Evolutionary conservation across 2,113 vertebrate species (phyloP).

Genomic region (Gopherus flavomarginatus): DNA sequence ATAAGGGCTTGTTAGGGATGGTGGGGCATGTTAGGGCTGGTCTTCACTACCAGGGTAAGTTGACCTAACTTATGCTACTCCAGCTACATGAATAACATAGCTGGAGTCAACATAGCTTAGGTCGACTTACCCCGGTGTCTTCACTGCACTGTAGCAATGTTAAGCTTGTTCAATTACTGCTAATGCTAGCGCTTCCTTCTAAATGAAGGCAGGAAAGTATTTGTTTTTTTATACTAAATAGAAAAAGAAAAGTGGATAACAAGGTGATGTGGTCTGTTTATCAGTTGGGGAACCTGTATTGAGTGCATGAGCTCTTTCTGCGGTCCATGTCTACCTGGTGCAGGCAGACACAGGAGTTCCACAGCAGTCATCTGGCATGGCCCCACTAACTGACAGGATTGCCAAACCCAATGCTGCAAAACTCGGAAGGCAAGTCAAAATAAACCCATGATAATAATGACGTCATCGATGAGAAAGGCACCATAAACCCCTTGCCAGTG

Average conservation of each 20-base stretch:
- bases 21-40: too few species aligned
- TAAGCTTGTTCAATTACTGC: neutral
- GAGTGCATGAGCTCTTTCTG: neutral
- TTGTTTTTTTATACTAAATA: neutral
- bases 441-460: neutral
- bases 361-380: neutral
- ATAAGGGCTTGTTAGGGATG: too few species aligned
- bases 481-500: neutral
- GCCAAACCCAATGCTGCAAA: neutral
- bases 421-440: neutral
- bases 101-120: too few species aligned
- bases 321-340: too few species aligned
- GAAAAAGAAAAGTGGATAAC: neutral
- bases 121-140: too few species aligned
- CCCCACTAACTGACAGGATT: neutral
- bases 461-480: neutral
- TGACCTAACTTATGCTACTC: too few species aligned
- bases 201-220: neutral
- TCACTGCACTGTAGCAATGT: neutral
- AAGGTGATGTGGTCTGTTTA: neutral
- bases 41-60: too few species aligned
- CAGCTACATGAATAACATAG: too few species aligned
- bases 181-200: rapidly evolving
- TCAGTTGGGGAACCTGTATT: neutral
- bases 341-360: neutral